phyloP scores from a whole-genome alignment of 1,140 invertebrate genomes.

The Marisa cornuarietis region DNA sequence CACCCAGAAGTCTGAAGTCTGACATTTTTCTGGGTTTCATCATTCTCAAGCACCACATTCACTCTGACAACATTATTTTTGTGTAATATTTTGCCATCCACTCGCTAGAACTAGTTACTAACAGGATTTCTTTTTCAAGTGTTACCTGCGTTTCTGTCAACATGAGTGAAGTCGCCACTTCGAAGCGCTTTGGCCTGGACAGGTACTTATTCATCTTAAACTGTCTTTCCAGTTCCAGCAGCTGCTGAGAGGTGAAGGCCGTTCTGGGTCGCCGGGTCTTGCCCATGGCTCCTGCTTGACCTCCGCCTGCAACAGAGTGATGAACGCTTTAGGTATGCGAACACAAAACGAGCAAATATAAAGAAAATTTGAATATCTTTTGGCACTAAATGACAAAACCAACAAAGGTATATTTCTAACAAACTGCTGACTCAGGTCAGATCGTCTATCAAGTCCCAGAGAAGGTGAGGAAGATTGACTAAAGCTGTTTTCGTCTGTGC shows the following conservation, averaged over 20 bases:
- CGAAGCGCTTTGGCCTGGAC: conserved; percentile 96
- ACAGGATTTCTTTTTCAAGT: not conserved
- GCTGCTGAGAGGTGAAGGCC: conserved; percentile 97
- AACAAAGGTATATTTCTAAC: not conserved
- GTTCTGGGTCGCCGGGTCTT: conserved; percentile 96
- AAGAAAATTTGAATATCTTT: too few species aligned
- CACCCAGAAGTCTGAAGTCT: not conserved
- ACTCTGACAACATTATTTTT: too few species aligned
- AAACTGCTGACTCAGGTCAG: not conserved
- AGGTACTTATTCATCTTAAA: conserved; percentile 99
- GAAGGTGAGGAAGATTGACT: too few species aligned
- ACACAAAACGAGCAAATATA: too few species aligned
- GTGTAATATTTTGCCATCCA: not conserved
- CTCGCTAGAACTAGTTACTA: not conserved
- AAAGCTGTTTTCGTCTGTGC: too few species aligned
- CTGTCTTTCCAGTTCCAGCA: conserved; percentile 97
- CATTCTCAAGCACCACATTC: not conserved
- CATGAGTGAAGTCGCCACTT: conserved; percentile 97
- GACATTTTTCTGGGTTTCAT: not conserved
- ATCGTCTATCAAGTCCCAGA: too few species aligned
- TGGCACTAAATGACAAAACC: not conserved
- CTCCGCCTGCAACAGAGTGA: conserved; percentile 44
- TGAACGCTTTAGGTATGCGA: too few species aligned
- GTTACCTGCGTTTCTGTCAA: conserved; percentile 96
- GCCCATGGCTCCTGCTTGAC: conserved; percentile 69